Conservation (phyloP, 2,113 vertebrate genomes). For the Dasyprocta punctata region DNA sequence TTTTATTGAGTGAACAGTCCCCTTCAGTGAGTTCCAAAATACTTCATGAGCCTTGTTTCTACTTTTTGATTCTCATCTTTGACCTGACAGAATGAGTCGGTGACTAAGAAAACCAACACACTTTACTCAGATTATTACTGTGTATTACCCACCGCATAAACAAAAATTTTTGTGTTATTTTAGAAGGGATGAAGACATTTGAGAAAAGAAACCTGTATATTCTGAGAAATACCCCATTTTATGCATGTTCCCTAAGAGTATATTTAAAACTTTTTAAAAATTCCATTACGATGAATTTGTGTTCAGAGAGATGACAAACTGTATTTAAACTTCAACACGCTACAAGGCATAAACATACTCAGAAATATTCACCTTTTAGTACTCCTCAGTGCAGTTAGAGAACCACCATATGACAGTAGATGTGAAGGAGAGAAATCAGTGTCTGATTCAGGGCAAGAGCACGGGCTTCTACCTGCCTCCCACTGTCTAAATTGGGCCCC, state of each 20-base stretch:
- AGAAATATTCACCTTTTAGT: neutral
- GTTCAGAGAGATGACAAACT: neutral
- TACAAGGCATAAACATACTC: neutral
- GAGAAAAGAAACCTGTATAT: neutral
- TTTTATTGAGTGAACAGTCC: neutral
- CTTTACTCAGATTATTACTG: neutral
- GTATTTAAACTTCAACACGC: neutral
- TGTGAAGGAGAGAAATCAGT: neutral
- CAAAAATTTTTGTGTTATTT: neutral
- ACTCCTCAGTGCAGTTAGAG: neutral
- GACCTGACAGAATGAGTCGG: neutral
- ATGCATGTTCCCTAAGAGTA: neutral
- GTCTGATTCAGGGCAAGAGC: too few species aligned
- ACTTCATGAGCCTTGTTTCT: neutral
- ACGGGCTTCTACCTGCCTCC: rapidly evolving
- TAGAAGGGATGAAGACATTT: neutral
- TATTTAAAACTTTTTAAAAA: slow-evolving; percentile 37
- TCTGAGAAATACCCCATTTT: neutral
- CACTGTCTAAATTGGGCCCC: too few species aligned
- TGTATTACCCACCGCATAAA: neutral
- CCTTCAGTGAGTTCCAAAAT: neutral
- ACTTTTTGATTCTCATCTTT: neutral
- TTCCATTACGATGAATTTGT: neutral
- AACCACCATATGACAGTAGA: neutral
- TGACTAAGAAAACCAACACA: neutral